Evolutionary conservation across 2,113 vertebrate genomes (phyloP).

Genomic region (Oxyruncus cristatus): DNA sequence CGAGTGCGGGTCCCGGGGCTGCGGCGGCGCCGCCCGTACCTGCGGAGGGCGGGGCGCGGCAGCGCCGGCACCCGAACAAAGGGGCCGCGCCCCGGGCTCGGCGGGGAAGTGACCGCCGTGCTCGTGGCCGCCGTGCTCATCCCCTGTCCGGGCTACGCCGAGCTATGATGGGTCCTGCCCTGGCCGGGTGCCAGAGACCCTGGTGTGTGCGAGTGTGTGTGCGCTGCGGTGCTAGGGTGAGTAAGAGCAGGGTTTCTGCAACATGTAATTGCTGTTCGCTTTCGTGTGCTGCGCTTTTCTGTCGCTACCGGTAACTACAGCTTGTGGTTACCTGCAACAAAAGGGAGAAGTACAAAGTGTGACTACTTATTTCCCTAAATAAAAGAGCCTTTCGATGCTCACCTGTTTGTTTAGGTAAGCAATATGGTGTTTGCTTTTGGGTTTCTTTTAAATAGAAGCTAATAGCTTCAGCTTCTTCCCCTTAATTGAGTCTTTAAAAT

Average conservation of each 20-base stretch:
- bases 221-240: not conserved
- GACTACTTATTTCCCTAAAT: not conserved
- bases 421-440: not conserved
- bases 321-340: not conserved
- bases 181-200: not conserved
- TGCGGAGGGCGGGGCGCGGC: not conserved
- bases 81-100: not conserved
- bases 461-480: not conserved
- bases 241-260: not conserved
- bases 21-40: not conserved
- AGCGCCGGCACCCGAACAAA: not conserved
- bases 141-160: too few relatives aligned
- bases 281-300: not conserved
- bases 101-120: not conserved
- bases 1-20: not conserved
- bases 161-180: not conserved
- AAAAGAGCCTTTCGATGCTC: not conserved
- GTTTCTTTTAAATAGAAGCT: not conserved
- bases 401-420: not conserved
- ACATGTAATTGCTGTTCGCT: not conserved
- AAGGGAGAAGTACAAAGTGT: not conserved
- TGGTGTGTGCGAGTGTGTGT: too few relatives aligned
- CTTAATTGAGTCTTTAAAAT: not conserved
- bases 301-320: not conserved
- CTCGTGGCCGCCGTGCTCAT: too few relatives aligned